phyloP scores from a whole-genome alignment of 2,888 invertebrate genomes.

The Uropetala carovei region DNA sequence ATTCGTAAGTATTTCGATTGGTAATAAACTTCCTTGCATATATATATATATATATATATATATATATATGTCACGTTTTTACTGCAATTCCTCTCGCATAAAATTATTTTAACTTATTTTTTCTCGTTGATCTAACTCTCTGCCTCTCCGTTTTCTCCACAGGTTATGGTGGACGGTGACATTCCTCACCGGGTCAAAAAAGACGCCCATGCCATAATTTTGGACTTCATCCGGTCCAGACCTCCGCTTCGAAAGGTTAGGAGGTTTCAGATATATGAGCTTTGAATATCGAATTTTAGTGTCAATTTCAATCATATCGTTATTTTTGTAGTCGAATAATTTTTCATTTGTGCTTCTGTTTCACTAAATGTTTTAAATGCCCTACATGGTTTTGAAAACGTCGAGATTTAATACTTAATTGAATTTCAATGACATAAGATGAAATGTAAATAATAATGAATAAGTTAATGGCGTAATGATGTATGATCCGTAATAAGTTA shows the following conservation, averaged over 20 bases:
- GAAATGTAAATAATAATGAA: too few relatives aligned
- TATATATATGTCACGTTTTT: too few relatives aligned
- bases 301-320: not conserved
- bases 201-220: conserved; percentile 95
- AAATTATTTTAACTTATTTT: too few relatives aligned
- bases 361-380: too few relatives aligned
- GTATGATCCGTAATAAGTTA: not conserved
- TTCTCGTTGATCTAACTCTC: not conserved
- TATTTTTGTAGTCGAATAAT: not conserved
- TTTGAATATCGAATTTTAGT: not conserved
- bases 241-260: conserved; percentile 93
- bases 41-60: too few relatives aligned
- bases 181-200: conserved; percentile 88
- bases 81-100: too few relatives aligned
- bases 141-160: not conserved
- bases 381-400: too few relatives aligned
- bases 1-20: too few relatives aligned
- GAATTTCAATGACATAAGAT: too few relatives aligned
- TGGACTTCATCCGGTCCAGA: conserved; percentile 97
- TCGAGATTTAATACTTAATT: too few relatives aligned
- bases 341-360: not conserved
- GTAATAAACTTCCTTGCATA: too few relatives aligned
- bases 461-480: too few relatives aligned
- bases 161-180: conserved; percentile 86
- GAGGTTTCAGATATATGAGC: conserved; percentile 1